phyloP scores from a whole-genome alignment of 1,140 invertebrate genomes.

The Rhagoletis pomonella region DNA sequence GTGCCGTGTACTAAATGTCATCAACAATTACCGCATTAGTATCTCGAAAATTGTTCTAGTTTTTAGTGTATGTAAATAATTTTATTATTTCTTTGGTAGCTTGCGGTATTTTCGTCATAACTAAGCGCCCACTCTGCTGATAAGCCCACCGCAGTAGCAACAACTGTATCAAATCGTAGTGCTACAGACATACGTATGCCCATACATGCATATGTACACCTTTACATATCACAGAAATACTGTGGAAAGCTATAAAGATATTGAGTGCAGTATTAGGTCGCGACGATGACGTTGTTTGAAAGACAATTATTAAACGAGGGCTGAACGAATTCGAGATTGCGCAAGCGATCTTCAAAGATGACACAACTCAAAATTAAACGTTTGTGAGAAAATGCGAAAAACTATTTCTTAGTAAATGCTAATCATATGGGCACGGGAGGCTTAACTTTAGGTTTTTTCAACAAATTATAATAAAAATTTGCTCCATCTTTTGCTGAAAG shows the following conservation, averaged over 20 bases:
- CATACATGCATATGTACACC: no score
- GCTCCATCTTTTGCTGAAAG: no score
- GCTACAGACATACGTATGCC: no score
- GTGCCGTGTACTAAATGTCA: constrained; percentile 13
- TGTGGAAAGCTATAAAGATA: not conserved
- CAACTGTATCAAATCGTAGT: not conserved
- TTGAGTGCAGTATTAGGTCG: not conserved
- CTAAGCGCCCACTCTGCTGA: not conserved
- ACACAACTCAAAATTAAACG: no score
- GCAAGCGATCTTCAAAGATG: no score
- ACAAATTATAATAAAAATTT: no score
- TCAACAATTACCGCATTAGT: constrained; percentile 30
- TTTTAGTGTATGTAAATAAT: not conserved
- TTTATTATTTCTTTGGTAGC: not conserved
- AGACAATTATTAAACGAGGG: not conserved
- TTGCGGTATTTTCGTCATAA: not conserved
- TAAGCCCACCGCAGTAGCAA: not conserved
- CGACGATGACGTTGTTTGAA: not conserved
- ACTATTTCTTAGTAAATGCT: no score
- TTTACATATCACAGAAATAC: not conserved
- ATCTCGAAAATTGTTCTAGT: not conserved
- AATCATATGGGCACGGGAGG: no score
- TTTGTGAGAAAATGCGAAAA: no score
- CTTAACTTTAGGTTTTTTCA: no score
- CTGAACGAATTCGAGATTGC: no score